Conservation (phyloP, 2,888 invertebrate genomes). For the Hartigia nigra region DNA sequence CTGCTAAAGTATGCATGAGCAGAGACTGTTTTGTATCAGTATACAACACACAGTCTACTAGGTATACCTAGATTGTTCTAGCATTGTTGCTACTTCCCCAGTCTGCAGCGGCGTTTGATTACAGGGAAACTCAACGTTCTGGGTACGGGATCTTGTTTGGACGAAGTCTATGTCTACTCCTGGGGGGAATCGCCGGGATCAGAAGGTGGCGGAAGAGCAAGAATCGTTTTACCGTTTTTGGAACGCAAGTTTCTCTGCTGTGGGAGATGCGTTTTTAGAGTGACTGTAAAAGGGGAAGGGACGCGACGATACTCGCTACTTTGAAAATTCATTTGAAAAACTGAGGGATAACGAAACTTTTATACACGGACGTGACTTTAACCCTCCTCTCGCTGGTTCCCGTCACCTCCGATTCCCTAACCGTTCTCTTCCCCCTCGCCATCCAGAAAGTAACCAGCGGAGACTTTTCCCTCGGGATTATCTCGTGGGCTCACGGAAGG, state of each 20-base stretch:
- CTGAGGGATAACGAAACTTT: neutral
- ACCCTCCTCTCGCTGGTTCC: neutral
- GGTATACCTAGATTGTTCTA: conserved; percentile 35
- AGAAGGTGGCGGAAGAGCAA: neutral
- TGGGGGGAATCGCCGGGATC: neutral
- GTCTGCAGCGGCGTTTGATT: conserved; percentile 5
- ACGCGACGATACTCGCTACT: neutral
- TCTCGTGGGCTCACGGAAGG: neutral
- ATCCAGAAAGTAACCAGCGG: neutral
- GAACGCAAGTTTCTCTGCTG: neutral
- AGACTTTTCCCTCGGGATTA: neutral
- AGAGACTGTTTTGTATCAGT: conserved; percentile 55
- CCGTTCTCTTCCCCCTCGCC: neutral
- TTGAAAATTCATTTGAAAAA: neutral
- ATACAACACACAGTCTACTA: conserved; percentile 42
- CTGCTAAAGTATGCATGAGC: conserved; percentile 62
- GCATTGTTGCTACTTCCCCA: conserved; percentile 24
- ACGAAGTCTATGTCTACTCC: neutral
- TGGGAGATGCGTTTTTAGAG: neutral
- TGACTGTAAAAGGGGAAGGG: neutral
- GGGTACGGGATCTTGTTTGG: neutral
- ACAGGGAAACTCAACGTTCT: neutral
- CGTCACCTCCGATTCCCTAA: neutral
- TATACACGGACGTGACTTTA: neutral
- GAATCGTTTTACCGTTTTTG: neutral